A percentile compares a stretch with the other conserved stretches of the same genome.
Conservation (phyloP, 1,140 invertebrate genomes). For the Tetragnatha versicolor region DNA sequence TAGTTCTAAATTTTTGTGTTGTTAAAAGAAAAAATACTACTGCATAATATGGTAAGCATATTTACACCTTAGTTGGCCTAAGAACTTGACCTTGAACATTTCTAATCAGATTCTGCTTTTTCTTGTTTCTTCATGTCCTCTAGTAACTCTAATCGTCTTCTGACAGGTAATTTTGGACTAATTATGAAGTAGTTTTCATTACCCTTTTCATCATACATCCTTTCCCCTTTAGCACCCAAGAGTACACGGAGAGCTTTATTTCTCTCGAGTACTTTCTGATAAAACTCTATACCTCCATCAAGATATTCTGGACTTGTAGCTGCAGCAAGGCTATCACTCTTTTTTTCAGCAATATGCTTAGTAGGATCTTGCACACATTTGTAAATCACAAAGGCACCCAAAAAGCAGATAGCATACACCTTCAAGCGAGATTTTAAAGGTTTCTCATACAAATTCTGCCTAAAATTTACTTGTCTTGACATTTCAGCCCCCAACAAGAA, state of each 20-base stretch:
- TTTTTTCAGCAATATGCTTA: slow-evolving; percentile 62
- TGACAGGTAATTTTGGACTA: slow-evolving; percentile 71
- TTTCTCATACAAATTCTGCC: not conserved
- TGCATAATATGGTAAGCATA: too few species aligned
- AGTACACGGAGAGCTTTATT: slow-evolving; percentile 76
- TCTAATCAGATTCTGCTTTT: not conserved
- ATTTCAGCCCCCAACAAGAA: slow-evolving; percentile 11
- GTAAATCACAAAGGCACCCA: not conserved
- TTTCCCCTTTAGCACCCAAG: slow-evolving; percentile 69
- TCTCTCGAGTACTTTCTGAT: slow-evolving; percentile 74
- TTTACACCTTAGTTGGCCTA: too few species aligned
- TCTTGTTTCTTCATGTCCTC: not conserved
- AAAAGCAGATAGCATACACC: not conserved
- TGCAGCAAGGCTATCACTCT: slow-evolving; percentile 71
- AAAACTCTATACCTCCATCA: slow-evolving; percentile 77
- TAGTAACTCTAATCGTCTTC: slow-evolving; percentile 72
- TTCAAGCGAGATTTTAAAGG: not conserved
- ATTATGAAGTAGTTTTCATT: slow-evolving; percentile 74
- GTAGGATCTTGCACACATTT: slow-evolving; percentile 25
- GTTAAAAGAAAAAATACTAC: too few species aligned
- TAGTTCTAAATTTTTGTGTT: too few species aligned
- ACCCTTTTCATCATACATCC: slow-evolving; percentile 71
- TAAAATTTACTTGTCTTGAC: not conserved
- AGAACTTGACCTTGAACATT: not conserved
- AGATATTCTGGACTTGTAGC: slow-evolving; percentile 71